phyloP scores from a whole-genome alignment of 2,113 vertebrate species.

The Poeciliopsis turrubarensis region DNA sequence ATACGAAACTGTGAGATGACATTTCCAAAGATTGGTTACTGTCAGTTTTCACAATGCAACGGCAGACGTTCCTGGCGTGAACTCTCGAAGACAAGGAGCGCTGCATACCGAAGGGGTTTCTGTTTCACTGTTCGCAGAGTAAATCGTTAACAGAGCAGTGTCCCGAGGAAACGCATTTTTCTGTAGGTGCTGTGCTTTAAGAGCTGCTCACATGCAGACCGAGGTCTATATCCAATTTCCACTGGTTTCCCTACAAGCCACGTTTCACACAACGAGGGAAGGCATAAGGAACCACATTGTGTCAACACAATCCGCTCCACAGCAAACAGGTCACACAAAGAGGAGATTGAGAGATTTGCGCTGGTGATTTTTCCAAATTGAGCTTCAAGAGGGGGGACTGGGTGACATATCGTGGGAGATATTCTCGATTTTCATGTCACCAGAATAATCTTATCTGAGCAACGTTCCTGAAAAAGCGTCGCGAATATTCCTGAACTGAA shows the following conservation, averaged over 20 bases:
- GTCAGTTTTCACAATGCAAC: slow-evolving; percentile 55
- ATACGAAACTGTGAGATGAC: slow-evolving; percentile 62
- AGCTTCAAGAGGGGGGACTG: not conserved
- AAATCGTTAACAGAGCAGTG: slow-evolving; percentile 34
- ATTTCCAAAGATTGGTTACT: slow-evolving; percentile 61
- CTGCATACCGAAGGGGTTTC: slow-evolving; percentile 35
- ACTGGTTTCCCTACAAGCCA: slow-evolving; percentile 41
- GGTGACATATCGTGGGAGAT: not conserved
- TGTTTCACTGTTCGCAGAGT: slow-evolving; percentile 44
- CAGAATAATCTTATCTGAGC: not conserved
- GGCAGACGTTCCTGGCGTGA: slow-evolving; percentile 13
- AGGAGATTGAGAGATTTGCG: slow-evolving; percentile 10
- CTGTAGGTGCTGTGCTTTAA: slow-evolving; percentile 48
- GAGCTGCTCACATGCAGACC: slow-evolving; percentile 56
- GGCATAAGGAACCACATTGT: slow-evolving; percentile 24
- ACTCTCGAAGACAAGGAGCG: slow-evolving; percentile 27
- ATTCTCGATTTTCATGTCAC: not conserved
- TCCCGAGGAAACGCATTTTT: slow-evolving; percentile 44
- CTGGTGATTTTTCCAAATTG: not conserved
- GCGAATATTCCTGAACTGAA: not conserved
- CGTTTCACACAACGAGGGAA: slow-evolving; percentile 39
- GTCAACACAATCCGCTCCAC: slow-evolving; percentile 17
- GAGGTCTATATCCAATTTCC: slow-evolving; percentile 57
- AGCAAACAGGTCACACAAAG: slow-evolving; percentile 13
- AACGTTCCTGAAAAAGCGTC: not conserved